These are phyloP conservation scores for Bos taurus DNA, from an alignment of 2,113 vertebrate species.

Conservation along the genomic window DNA sequence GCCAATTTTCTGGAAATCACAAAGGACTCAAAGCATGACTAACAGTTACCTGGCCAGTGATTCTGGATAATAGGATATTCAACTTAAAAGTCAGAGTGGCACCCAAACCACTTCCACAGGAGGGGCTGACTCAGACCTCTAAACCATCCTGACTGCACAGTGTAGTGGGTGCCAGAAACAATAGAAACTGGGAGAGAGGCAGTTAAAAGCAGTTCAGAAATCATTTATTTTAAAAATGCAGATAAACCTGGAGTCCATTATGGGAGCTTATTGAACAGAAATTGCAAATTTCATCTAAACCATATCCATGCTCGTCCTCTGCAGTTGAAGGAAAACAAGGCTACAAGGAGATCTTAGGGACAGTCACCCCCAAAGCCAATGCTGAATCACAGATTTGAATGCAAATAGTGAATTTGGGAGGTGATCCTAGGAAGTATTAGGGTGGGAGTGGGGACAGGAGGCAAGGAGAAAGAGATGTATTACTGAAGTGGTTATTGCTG, in stretches of 20 bases:
- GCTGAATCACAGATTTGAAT: background rate
- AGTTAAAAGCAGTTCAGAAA: background rate
- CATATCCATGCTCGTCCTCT: background rate
- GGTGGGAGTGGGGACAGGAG: background rate
- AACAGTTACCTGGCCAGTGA: slow-evolving; percentile 45
- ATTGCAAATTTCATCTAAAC: background rate
- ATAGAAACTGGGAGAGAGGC: background rate
- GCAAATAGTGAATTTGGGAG: background rate
- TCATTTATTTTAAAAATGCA: background rate
- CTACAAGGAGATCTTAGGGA: background rate
- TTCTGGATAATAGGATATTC: slow-evolving; percentile 1
- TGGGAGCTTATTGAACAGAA: background rate
- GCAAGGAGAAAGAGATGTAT: background rate
- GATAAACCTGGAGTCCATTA: background rate
- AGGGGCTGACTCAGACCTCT: background rate
- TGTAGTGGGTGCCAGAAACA: background rate
- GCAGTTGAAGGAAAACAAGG: background rate
- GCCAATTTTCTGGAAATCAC: slow-evolving; percentile 51
- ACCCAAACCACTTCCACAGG: background rate
- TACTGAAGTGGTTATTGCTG: background rate
- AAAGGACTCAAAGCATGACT: slow-evolving; percentile 32
- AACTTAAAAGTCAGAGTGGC: slow-evolving; percentile 27
- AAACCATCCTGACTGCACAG: accelerated
- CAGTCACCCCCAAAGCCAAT: background rate
- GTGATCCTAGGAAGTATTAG: background rate